Base-by-base conservation (phyloP, 2,113 vertebrate species). In the Gasterosteus nipponicus region DNA sequence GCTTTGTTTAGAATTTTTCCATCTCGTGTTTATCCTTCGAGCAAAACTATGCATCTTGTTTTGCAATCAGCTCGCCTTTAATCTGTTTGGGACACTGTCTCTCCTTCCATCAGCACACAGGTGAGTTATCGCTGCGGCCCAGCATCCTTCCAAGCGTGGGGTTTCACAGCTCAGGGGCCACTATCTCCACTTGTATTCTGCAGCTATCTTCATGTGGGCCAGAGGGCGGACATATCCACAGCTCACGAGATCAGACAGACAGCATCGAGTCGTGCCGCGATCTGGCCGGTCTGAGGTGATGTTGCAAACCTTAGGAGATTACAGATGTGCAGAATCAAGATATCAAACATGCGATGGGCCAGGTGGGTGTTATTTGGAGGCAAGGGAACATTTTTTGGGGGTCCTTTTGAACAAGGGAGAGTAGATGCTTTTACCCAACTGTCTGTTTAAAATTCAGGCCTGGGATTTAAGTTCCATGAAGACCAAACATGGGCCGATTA, bases 111-210 rank as follows among this genome's bases (percentile, higher is more conserved):
- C 90, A 84, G 87, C 70, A 80, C 90, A 84, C 81, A 88, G 87
- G 86, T 86, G 81, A 88, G 88, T 89, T 93, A 94, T 93, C 86
- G 71, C 84, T 86, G 81, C 87, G 83, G 85, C 73, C 74, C 77
- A 82, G 86, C 84, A 86, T 92, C 89, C 78, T 90, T 85, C 80
- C 89, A 89, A 92, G 91, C 91, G 89, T 93, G 91, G 91, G 81
- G 81, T 92, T 94, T 94, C 93, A 93, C 94, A 93, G 92, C 91
- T 94, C 87, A 72, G 77, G 62, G 76, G 81, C 81, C 80, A 53
- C 90, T 92, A 93, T 94, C 92, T 82, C 84, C 76, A 83, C 81
- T 72, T 4, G 16, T 26, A 62, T 66, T 42, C 64, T 64, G 31
- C 84, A 77, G 66, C 33, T 83, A 87, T 87, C 87, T 81, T 65